A percentile compares a stretch with the other conserved stretches of the same genome.
phyloP scores from a whole-genome alignment of 2,888 invertebrate genomes.

The Biston stratarius region DNA sequence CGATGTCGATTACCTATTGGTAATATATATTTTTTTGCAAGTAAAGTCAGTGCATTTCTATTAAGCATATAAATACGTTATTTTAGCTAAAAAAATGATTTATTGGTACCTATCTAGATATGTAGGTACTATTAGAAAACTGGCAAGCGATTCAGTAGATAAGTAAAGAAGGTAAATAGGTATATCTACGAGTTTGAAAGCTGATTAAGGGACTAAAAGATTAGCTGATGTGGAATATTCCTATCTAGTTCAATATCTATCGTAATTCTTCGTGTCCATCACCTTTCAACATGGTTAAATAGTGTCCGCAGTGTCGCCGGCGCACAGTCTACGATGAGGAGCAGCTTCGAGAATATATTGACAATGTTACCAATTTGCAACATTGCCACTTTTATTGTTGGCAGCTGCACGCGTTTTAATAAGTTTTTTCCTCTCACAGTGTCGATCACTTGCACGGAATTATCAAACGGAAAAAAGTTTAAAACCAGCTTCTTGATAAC shows the following conservation, averaged over 20 bases:
- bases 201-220: too few species aligned
- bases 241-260: not conserved
- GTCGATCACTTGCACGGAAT: slow-evolving; percentile 92
- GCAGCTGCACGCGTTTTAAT: slow-evolving; percentile 88
- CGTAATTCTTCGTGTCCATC: not conserved
- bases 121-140: too few species aligned
- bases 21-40: too few species aligned
- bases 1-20: too few species aligned
- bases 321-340: slow-evolving; percentile 90
- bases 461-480: slow-evolving; percentile 91
- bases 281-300: slow-evolving; percentile 88
- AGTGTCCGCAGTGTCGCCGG: slow-evolving; percentile 89
- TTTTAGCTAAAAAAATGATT: too few species aligned
- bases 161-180: too few species aligned
- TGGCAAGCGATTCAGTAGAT: too few species aligned
- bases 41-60: too few species aligned
- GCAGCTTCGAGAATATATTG: slow-evolving; percentile 90
- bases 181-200: too few species aligned
- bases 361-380: slow-evolving; percentile 91
- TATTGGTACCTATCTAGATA: too few species aligned
- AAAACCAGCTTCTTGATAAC: slow-evolving; percentile 90
- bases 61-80: too few species aligned
- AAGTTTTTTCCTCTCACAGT: slow-evolving; percentile 86
- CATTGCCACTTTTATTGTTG: slow-evolving; percentile 87
- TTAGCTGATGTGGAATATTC: not conserved